Evolutionary conservation across 2,888 invertebrate genomes (phyloP), one percentile per base, ranked within the genome.

Genomic region (Cephus spinipes): DNA sequence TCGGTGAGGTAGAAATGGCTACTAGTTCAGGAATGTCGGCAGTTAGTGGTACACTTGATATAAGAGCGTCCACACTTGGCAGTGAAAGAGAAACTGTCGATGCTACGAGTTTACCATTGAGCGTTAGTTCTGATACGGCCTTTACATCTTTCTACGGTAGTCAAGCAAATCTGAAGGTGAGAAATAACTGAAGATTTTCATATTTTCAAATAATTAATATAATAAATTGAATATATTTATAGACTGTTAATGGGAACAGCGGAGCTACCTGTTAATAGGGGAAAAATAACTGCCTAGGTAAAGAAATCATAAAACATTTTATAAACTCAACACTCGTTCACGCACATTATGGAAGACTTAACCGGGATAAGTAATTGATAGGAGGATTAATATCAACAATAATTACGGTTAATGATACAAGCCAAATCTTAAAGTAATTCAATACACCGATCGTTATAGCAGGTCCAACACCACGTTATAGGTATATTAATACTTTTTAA

Each of bases 101-200:
- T 79, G 88, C 87, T 11, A 88, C 86, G 69, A 89, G 89, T 79
- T 90, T 92, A 81, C 93, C 92, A 11, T 84, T 93, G 75, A 93
- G 93, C 87, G 91, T 93, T 80, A 93, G 93, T 87, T 93, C 93
- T 76, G 93, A 93, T 84, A 93, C 93, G 76, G 93, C 93, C 75
- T 93, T 93, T 81, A 93, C 93, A 36, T 93, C 93, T 11, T 93
- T 93, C 85, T 93, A 93, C 82, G 93, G 93, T 69, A 93, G 93
- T 85, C 93, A 93, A 85, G 92, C 92, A 78, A 90, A 90, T 79
- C 82, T 90, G 12, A 88, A 88, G 82, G 84, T 82, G 69, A 78
- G 76, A 36, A 78, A 75, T 73, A 80, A 78, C 31, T 36, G 12
- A 15, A 76, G 73, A 68, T 55, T 15, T 23, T 23, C 23, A 55